These are phyloP conservation scores for Eupithecia pulchellata DNA, from an alignment of 2,888 invertebrate species.

Conservation along the genomic window DNA sequence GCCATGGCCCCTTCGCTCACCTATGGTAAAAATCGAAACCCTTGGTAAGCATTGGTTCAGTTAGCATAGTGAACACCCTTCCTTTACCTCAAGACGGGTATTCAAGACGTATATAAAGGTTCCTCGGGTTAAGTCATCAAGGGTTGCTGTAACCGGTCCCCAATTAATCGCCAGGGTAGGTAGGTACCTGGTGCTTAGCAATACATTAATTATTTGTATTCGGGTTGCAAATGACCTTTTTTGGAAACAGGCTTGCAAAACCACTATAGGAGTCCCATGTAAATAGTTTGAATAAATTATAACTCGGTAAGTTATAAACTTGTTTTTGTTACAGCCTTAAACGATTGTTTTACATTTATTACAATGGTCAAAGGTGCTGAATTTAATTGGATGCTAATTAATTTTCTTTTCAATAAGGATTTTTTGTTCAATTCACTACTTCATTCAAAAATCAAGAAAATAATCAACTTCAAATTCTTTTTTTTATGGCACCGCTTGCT, in stretches of 20 bases:
- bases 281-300: neutral
- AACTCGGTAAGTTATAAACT: too few relatives aligned
- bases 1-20: neutral
- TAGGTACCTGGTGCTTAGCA: constrained; percentile 46
- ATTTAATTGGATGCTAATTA: neutral
- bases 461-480: too few relatives aligned
- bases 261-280: neutral
- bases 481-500: too few relatives aligned
- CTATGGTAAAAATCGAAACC: neutral
- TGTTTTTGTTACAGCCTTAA: neutral
- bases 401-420: too few relatives aligned
- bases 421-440: too few relatives aligned
- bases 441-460: too few relatives aligned
- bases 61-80: neutral
- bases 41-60: neutral
- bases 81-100: neutral
- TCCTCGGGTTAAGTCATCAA: constrained; percentile 38
- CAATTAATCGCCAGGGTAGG: constrained; percentile 51
- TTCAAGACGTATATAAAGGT: constrained; percentile 34
- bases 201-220: constrained; percentile 47
- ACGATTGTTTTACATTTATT: neutral
- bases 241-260: constrained; percentile 28
- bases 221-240: constrained; percentile 9
- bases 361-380: neutral
- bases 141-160: constrained; percentile 45